A percentile compares a stretch with the other conserved stretches of the same genome.
Evolutionary conservation across 1,140 invertebrate genomes (phyloP).

Genomic region (Diuraphis noxia): DNA sequence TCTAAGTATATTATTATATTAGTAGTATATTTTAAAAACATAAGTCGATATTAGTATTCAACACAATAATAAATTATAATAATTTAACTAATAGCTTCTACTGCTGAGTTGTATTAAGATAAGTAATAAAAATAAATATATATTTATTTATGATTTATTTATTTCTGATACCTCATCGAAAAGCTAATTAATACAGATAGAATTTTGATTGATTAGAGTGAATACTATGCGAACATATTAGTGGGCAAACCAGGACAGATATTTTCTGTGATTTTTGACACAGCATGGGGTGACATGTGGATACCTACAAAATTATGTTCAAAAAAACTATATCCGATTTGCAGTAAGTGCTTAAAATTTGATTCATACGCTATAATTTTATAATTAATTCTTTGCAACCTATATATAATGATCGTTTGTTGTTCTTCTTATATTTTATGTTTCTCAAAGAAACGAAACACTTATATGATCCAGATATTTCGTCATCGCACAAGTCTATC

Average conservation of each 20-base stretch:
- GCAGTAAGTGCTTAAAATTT: neutral
- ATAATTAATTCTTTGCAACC: neutral
- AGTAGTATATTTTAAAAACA: too few species aligned
- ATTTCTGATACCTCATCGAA: too few species aligned
- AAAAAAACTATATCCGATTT: conserved; percentile 62
- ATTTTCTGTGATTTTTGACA: conserved; percentile 73
- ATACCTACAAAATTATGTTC: conserved; percentile 69
- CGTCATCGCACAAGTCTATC: neutral
- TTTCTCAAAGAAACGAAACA: neutral
- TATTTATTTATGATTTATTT: too few species aligned
- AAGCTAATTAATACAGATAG: neutral
- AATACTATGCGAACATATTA: conserved; percentile 70
- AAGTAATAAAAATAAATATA: neutral
- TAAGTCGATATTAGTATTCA: too few species aligned
- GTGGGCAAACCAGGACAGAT: conserved; percentile 68
- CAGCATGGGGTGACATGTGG: conserved; percentile 71
- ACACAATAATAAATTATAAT: too few species aligned
- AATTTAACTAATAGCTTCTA: too few species aligned
- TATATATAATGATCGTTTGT: neutral
- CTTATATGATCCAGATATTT: neutral
- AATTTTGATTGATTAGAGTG: conserved; percentile 62
- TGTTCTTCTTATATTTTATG: neutral
- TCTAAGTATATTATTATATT: too few species aligned
- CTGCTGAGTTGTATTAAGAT: too few species aligned
- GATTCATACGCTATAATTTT: neutral